Percentiles rank a stretch among this genome's conserved stretches.
phyloP scores from a whole-genome alignment of 1,140 invertebrate species.

The Drosophila eugracilis region DNA sequence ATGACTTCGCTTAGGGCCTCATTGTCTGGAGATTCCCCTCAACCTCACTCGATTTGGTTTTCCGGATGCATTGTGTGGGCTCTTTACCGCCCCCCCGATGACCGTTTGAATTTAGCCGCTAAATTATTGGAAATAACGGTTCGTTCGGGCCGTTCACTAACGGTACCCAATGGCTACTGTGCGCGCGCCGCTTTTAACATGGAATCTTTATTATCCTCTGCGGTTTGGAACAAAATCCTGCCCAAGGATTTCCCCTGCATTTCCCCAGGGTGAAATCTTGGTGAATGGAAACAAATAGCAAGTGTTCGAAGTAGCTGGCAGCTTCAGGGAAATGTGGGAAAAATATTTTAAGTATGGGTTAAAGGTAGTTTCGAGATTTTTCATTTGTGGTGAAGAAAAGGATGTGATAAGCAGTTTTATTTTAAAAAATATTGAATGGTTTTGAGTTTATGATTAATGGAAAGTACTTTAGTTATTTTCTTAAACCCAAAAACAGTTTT shows the following conservation, averaged over 20 bases:
- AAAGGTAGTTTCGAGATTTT: neutral
- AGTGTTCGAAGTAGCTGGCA: constrained; percentile 8
- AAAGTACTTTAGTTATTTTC: too few relatives aligned
- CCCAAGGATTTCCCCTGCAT: constrained; percentile 20
- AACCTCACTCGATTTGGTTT: constrained; percentile 19
- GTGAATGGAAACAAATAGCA: constrained; percentile 46
- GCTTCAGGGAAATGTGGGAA: constrained; percentile 10
- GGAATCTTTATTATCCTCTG: constrained; percentile 71
- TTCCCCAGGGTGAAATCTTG: constrained; percentile 54
- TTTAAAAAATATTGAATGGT: too few relatives aligned
- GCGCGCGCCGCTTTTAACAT: constrained; percentile 57
- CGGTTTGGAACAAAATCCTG: constrained; percentile 23
- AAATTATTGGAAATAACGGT: constrained; percentile 80
- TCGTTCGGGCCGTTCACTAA: constrained; percentile 54
- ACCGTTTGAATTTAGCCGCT: constrained; percentile 57
- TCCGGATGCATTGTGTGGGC: constrained; percentile 51
- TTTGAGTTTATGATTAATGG: too few relatives aligned
- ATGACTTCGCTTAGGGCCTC: constrained; percentile 57
- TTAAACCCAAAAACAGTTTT: too few relatives aligned
- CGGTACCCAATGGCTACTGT: constrained; percentile 74
- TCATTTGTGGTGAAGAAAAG: neutral
- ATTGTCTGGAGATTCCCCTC: constrained; percentile 56
- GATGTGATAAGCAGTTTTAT: neutral
- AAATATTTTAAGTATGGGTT: neutral
- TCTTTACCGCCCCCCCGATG: constrained; percentile 65